phyloP scores from a whole-genome alignment of 2,888 invertebrate species.

The Caenorhabditis doughertyi region DNA sequence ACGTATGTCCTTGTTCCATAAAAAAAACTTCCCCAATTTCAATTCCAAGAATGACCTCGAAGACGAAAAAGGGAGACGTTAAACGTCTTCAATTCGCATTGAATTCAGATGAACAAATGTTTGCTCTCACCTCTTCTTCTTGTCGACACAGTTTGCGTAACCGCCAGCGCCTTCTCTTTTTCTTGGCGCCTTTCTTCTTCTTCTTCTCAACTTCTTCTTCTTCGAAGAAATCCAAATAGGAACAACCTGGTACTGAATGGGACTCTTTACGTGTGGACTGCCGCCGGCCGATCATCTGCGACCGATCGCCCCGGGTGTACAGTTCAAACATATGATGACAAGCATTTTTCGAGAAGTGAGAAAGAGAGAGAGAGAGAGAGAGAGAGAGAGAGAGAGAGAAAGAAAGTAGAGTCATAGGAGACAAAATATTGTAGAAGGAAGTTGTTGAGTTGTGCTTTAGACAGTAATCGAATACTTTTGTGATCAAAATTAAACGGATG shows the following conservation, averaged over 20 bases:
- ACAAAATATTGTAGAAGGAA: not conserved
- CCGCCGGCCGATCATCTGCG: constrained; percentile 1
- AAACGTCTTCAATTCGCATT: not conserved
- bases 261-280: constrained; percentile 36
- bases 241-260: constrained; percentile 64
- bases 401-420: not conserved
- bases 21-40: not conserved
- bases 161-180: constrained; percentile 21
- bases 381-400: too few species aligned
- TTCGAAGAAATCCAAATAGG: constrained; percentile 63
- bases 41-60: not conserved
- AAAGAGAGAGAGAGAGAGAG: too few species aligned
- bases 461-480: too few species aligned
- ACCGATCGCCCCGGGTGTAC: not conserved
- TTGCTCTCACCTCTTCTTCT: constrained; percentile 32
- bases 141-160: constrained; percentile 59
- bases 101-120: constrained; percentile 14
- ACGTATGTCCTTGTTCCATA: not conserved
- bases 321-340: constrained; percentile 53
- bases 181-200: constrained; percentile 4
- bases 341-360: too few species aligned
- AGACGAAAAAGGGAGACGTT: too few species aligned
- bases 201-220: constrained; percentile 44
- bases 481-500: too few species aligned
- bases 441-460: not conserved